Percentiles rank a stretch among this genome's conserved stretches.
These are phyloP conservation scores for Lithobates sylvaticus DNA, from an alignment of 2,797 vertebrate genomes.

Conservation along the genomic window DNA sequence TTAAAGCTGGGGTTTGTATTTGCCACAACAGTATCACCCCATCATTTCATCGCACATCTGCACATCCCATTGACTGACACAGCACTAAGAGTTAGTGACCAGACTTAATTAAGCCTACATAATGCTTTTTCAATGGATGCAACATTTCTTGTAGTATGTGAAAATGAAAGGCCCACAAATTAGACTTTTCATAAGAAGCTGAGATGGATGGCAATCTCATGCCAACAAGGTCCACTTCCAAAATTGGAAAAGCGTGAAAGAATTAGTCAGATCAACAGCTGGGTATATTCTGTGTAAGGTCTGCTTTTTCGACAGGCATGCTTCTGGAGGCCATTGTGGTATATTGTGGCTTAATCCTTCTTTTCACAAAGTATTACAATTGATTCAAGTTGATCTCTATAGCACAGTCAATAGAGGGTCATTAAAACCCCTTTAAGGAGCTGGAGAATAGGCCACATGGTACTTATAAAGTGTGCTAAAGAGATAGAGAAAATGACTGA, in stretches of 20 bases:
- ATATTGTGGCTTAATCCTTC: conserved; percentile 91
- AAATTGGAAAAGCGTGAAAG: conserved; percentile 79
- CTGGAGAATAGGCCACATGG: conserved; percentile 80
- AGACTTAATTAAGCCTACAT: conserved; percentile 93
- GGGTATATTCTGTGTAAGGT: conserved; percentile 83
- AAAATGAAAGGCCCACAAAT: conserved; percentile 81
- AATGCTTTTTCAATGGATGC: conserved; percentile 82
- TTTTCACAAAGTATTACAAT: conserved; percentile 93
- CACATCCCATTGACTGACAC: conserved; percentile 81
- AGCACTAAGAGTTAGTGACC: conserved; percentile 87
- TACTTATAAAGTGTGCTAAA: conserved; percentile 64
- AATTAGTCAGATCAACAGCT: conserved; percentile 84
- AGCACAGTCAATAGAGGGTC: conserved; percentile 81
- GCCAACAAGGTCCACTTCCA: conserved; percentile 81
- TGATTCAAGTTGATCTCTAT: conserved; percentile 90
- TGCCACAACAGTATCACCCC: conserved; percentile 77
- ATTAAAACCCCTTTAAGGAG: conserved; percentile 86
- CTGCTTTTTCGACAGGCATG: conserved; percentile 79
- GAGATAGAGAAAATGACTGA: conserved; percentile 63
- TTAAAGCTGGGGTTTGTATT: conserved; percentile 84
- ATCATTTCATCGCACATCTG: conserved; percentile 91
- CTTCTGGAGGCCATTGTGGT: conserved; percentile 80
- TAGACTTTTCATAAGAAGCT: conserved; percentile 84
- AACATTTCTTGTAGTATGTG: conserved; percentile 75
- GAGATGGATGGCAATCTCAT: conserved; percentile 83